These are phyloP conservation scores for Diprion similis DNA, from an alignment of 1,140 invertebrate genomes.

Conservation along the genomic window DNA sequence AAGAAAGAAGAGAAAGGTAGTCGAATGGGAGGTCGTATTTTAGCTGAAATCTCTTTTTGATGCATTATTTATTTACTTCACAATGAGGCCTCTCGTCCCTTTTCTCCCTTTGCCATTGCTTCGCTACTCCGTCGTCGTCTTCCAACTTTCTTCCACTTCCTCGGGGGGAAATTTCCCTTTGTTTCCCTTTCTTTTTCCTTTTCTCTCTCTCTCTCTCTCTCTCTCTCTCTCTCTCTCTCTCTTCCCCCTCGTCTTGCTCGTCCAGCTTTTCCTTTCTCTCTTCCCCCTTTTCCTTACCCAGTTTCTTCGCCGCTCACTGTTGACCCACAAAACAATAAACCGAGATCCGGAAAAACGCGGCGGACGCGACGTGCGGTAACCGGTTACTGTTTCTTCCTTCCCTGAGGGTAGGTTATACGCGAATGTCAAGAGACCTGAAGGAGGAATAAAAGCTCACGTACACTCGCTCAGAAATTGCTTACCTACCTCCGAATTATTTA, in stretches of 20 bases:
- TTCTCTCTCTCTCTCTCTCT: too few relatives aligned
- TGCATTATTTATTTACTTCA: constrained; percentile 2
- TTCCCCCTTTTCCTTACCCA: too few relatives aligned
- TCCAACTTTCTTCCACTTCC: background rate
- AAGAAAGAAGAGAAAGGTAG: background rate
- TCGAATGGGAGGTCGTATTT: background rate
- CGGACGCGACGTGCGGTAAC: too few relatives aligned
- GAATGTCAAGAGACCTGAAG: background rate
- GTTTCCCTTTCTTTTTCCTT: background rate
- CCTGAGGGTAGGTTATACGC: background rate
- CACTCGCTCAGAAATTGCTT: background rate
- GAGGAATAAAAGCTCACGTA: background rate
- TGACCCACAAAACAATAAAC: background rate
- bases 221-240: background rate
- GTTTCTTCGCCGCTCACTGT: too few relatives aligned
- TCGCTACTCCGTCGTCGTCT: background rate
- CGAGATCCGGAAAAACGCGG: background rate
- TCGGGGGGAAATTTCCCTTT: background rate
- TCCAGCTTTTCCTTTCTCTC: background rate
- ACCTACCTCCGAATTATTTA: background rate
- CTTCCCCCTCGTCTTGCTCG: background rate
- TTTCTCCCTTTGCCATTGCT: background rate
- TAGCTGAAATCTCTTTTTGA: constrained; percentile 1
- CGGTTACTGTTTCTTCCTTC: too few relatives aligned
- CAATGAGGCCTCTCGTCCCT: background rate